These are phyloP conservation scores for Valencia hispanica DNA, from an alignment of 2,797 vertebrate genomes.

Conservation along the genomic window DNA sequence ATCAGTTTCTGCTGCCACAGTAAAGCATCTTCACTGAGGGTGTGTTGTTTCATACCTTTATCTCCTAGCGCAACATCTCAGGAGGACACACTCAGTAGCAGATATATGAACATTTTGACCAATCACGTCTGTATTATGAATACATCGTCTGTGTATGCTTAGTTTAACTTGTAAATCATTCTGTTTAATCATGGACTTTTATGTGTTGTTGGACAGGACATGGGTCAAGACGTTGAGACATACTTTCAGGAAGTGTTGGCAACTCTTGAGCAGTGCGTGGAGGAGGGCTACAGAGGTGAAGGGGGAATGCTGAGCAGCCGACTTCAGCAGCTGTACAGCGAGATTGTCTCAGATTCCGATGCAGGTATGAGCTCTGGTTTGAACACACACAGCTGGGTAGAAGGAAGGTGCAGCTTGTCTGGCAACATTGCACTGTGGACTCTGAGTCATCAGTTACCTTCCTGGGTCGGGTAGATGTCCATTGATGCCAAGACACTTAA, in stretches of 20 bases:
- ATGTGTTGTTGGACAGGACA: conserved; percentile 78
- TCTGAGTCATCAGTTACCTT: neutral
- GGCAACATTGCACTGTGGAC: neutral
- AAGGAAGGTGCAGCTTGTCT: neutral
- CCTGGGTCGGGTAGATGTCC: neutral
- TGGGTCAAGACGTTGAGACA: conserved; percentile 78
- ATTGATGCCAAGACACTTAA: neutral
- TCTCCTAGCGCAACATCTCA: conserved; percentile 59
- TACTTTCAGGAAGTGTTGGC: conserved; percentile 89
- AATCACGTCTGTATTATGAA: conserved; percentile 62
- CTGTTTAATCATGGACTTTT: conserved; percentile 28
- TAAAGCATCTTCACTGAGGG: conserved; percentile 28
- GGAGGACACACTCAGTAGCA: conserved; percentile 34
- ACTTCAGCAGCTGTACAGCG: conserved; percentile 81
- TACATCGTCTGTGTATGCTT: conserved; percentile 47
- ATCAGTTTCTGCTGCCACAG: neutral
- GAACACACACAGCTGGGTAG: neutral
- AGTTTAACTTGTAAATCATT: conserved; percentile 53
- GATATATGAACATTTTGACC: conserved; percentile 29
- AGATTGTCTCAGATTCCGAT: conserved; percentile 70
- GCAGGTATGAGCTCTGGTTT: conserved; percentile 63
- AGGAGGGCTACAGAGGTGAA: conserved; percentile 59
- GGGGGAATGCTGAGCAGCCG: conserved; percentile 62
- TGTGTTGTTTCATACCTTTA: conserved; percentile 22
- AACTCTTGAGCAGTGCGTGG: conserved; percentile 76